Evolutionary conservation across 2,113 vertebrate species (phyloP), one percentile per base, ranked within the genome.

Genomic region (Nettapus auritus): DNA sequence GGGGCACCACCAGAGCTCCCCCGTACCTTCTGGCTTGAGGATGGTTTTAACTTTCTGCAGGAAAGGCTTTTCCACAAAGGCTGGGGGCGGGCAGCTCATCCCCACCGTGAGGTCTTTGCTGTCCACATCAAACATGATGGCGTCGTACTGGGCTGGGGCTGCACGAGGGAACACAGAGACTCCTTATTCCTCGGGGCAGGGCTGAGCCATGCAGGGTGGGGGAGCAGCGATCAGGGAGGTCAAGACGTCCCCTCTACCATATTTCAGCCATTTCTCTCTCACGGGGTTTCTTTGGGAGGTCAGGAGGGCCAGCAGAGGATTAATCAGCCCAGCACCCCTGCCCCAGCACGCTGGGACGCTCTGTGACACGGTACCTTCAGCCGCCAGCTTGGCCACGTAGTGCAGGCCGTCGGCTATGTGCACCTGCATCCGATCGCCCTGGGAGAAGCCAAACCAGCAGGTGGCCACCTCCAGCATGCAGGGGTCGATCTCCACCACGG

Each of bases 121-220:
- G 97, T 99, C 99, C 25, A 99, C 99, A 52, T 99, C 99, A 15
- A 99, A 99, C 98, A 99, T 99, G 86, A 99, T 48, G 48, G 97
- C 98, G 13, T 99, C 98, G 8, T 98, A 99, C 60, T 18, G 88
- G 66, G 97, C 96, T 79, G 69, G 82, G 3, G 96, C 99, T 99
- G 92, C 14, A 46, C 86, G 73, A 96, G 36, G 23, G 28, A 90
- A 29, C 12, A 8, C 52, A 79, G 38, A 79, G 44, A 56, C 15
- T 28, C n/a, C 6, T 86, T 44, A 92, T 31, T 33, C 50, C 13
- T 1, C 13, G 26, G 55, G 31, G 52, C 19, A 82, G 21, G 42
- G 21, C 5, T 18, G 52, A 88, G 20, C 36, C n/a, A 42, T 1
- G 2, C 46, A 48, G 0, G 0, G 16, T 11, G 8, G 7, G 29